Conservation (phyloP, 2,797 vertebrate genomes). For the Botia almorhae region DNA sequence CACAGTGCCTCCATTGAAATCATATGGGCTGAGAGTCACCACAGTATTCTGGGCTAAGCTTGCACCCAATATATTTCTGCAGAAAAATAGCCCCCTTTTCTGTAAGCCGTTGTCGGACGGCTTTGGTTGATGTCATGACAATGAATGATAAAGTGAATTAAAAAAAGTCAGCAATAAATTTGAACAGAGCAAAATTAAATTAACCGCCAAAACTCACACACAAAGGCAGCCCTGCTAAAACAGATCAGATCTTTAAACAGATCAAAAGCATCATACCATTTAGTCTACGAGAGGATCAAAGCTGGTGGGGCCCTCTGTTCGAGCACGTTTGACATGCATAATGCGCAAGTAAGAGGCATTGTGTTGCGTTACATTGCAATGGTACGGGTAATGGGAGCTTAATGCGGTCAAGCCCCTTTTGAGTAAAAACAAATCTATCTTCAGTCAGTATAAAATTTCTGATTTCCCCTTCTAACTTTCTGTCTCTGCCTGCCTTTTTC, state of each 20-base stretch:
- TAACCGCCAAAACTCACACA: conserved; percentile 14
- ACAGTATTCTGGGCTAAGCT: conserved; percentile 37
- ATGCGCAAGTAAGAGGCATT: not conserved
- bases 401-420: not conserved
- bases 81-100: conserved; percentile 31
- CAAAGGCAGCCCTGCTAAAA: conserved; percentile 23
- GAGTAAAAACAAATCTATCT: conserved; percentile 20
- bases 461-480: not conserved
- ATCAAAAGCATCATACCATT: conserved; percentile 48
- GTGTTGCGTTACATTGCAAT: not conserved
- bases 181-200: not conserved
- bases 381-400: conserved; percentile 10
- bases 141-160: conserved; percentile 19
- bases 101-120: conserved; percentile 13
- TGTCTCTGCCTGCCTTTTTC: not conserved
- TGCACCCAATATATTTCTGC: conserved; percentile 38
- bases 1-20: conserved; percentile 47
- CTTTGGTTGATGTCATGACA: conserved; percentile 42
- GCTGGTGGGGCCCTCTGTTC: conserved; percentile 31
- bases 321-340: conserved; percentile 13
- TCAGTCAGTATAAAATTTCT: not conserved
- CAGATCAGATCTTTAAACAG: conserved; percentile 20
- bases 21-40: conserved; percentile 43
- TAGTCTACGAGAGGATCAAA: conserved; percentile 54
- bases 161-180: conserved; percentile 37